Conservation (phyloP, 2,888 invertebrate species). For the Drosophila mulleri region DNA sequence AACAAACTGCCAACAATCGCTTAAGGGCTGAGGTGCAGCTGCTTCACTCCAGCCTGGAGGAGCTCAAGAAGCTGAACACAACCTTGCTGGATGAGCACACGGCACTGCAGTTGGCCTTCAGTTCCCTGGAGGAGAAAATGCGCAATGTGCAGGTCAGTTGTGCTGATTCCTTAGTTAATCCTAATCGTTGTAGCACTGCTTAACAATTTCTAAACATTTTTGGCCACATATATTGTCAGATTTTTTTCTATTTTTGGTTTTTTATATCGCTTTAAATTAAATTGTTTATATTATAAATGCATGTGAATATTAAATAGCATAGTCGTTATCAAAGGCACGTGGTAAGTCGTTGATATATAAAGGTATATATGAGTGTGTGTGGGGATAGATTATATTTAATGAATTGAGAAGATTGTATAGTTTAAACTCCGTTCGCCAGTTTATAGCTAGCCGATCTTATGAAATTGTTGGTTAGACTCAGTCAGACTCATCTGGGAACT, state of each 20-base stretch:
- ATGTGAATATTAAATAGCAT: slow-evolving; percentile 3
- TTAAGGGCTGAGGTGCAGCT: slow-evolving; percentile 90
- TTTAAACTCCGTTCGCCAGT: no score
- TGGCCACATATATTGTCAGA: neutral
- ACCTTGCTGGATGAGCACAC: slow-evolving; percentile 97
- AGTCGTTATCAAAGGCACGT: slow-evolving; percentile 2
- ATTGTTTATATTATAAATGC: slow-evolving; percentile 13
- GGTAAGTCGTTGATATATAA: slow-evolving; percentile 22
- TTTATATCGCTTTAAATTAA: slow-evolving; percentile 30
- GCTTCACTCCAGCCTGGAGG: slow-evolving; percentile 90
- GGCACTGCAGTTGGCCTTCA: slow-evolving; percentile 95
- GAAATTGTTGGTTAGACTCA: neutral
- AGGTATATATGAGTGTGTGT: no score
- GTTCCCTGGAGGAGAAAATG: slow-evolving; percentile 94
- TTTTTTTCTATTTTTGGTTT: neutral
- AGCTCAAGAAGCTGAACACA: slow-evolving; percentile 93
- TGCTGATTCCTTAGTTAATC: neutral
- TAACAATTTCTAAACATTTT: slow-evolving; percentile 16
- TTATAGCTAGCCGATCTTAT: neutral
- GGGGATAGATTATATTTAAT: no score
- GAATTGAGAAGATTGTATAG: neutral
- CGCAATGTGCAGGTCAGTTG: slow-evolving; percentile 90
- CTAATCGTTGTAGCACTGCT: slow-evolving; percentile 37
- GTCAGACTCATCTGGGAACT: neutral
- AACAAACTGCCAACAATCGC: slow-evolving; percentile 88